phyloP scores from a whole-genome alignment of 2,888 invertebrate species.

The Stenolophus ochropezus region DNA sequence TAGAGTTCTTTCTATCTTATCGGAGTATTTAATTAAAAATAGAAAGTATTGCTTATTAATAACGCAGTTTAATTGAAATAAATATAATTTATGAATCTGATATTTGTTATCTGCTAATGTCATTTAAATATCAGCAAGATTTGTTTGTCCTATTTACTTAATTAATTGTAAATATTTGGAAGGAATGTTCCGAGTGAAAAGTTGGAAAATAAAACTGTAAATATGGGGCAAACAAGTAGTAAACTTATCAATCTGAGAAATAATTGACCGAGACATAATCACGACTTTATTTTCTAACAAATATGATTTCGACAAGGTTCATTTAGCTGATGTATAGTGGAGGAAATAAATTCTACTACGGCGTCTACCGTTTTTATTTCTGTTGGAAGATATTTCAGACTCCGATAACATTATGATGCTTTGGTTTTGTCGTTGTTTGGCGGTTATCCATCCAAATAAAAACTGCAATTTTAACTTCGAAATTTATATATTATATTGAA shows the following conservation, averaged over 20 bases:
- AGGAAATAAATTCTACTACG: neutral
- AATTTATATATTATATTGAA: too few species aligned
- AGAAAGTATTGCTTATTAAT: neutral
- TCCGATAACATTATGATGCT: too few species aligned
- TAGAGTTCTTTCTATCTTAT: too few species aligned
- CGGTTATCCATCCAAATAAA: too few species aligned
- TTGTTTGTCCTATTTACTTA: neutral
- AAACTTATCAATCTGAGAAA: constrained; percentile 51
- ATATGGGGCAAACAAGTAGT: constrained; percentile 40
- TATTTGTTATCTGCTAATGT: constrained; percentile 21
- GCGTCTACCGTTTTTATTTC: too few species aligned
- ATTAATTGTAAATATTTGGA: neutral
- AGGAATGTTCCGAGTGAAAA: neutral
- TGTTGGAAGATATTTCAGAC: too few species aligned
- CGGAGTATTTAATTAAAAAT: neutral
- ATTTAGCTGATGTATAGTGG: neutral
- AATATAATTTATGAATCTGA: constrained; percentile 18
- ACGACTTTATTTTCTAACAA: constrained; percentile 9
- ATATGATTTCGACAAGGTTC: neutral
- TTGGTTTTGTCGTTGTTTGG: too few species aligned
- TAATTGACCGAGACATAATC: constrained; percentile 40
- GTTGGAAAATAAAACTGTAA: constrained; percentile 33
- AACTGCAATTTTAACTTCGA: too few species aligned
- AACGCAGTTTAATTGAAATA: neutral
- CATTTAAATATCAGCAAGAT: constrained; percentile 1